Conservation (phyloP, 23 tunicate genomes). For the Clavelina lepadiformis region DNA sequence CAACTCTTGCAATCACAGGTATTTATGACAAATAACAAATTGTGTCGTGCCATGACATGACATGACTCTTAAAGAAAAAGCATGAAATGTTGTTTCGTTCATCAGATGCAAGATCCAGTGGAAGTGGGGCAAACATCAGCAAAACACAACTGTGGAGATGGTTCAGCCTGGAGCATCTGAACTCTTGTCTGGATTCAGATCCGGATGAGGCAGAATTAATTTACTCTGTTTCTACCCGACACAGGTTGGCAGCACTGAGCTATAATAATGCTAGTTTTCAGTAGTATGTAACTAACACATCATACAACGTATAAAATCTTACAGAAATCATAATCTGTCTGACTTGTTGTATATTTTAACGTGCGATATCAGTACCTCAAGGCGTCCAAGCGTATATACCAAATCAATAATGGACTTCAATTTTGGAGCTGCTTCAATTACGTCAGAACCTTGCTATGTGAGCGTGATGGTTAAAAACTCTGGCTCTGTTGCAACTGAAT, state of each 20-base stretch:
- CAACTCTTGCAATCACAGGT: conserved; percentile 72
- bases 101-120: conserved; percentile 68
- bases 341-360: neutral
- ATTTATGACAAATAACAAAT: too few species aligned
- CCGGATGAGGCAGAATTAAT: conserved; percentile 63
- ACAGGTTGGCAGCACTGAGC: too few species aligned
- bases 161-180: conserved; percentile 77
- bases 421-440: conserved; percentile 88
- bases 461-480: conserved; percentile 72
- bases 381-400: conserved; percentile 74
- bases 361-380: conserved; percentile 60
- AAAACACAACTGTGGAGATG: conserved; percentile 96
- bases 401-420: conserved; percentile 83
- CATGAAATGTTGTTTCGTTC: neutral
- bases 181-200: conserved; percentile 74
- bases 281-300: too few species aligned
- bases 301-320: too few species aligned
- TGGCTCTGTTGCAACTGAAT: conserved; percentile 62
- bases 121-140: conserved; percentile 78
- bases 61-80: neutral
- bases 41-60: neutral
- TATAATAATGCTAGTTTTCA: too few species aligned
- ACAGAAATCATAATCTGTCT: neutral
- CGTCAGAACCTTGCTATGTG: conserved; percentile 62
- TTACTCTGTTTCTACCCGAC: conserved; percentile 56